Percentiles rank a stretch among this genome's conserved stretches.
Evolutionary conservation across 2,113 vertebrate genomes (phyloP).

Genomic region (Cyphomyrus discorhynchus): DNA sequence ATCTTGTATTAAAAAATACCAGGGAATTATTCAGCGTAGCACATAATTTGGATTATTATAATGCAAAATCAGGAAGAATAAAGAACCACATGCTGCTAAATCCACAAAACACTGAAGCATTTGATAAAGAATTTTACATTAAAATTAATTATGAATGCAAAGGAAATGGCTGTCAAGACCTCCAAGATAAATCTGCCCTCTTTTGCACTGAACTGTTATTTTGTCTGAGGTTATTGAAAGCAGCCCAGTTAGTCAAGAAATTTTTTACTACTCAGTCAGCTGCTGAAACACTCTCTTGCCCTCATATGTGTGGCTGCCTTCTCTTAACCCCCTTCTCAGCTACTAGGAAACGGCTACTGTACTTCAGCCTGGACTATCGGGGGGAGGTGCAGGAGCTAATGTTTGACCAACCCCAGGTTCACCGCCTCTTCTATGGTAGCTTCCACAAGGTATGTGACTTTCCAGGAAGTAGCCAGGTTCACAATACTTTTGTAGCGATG

Average conservation of each 20-base stretch:
- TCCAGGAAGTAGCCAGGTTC: neutral
- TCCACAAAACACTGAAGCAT: neutral
- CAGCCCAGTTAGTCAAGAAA: neutral
- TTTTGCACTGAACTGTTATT: neutral
- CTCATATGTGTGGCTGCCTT: neutral
- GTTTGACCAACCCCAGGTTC: slow-evolving; percentile 80
- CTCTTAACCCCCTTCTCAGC: slow-evolving; percentile 50
- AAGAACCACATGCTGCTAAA: neutral
- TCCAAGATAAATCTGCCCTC: neutral
- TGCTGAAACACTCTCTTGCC: neutral
- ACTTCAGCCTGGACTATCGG: slow-evolving; percentile 81
- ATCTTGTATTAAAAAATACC: neutral
- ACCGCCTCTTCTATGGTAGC: slow-evolving; percentile 85
- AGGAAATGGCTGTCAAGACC: neutral
- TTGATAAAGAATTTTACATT: neutral
- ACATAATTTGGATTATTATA: neutral
- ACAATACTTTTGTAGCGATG: neutral
- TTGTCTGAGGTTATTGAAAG: neutral
- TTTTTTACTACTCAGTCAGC: neutral
- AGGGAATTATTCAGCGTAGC: neutral
- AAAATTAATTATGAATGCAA: neutral
- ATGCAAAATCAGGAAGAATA: neutral
- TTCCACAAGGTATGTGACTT: slow-evolving; percentile 81
- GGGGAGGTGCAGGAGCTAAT: slow-evolving; percentile 76
- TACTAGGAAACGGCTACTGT: slow-evolving; percentile 70